Conservation (phyloP, 2,888 invertebrate species). For the Poecilus cupreus region DNA sequence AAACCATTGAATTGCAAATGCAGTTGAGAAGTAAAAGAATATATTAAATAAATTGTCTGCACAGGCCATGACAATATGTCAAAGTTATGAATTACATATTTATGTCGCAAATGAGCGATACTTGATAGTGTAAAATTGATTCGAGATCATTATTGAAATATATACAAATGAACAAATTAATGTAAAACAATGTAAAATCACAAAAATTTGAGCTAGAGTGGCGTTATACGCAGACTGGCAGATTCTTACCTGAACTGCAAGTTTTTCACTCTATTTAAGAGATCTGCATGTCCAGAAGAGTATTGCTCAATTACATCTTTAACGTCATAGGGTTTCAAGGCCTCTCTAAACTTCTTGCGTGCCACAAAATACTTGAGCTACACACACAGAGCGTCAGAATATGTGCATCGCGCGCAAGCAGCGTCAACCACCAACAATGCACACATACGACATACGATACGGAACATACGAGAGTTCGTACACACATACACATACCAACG, state of each 20-base stretch:
- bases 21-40: no score
- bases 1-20: no score
- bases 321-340: constrained; percentile 94
- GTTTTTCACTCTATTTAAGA: constrained; percentile 90
- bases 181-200: not conserved
- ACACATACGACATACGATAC: constrained; percentile 12
- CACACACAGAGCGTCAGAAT: constrained; percentile 68
- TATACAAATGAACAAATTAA: constrained; percentile 19
- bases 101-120: not conserved
- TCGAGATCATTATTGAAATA: not conserved
- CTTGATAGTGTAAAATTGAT: not conserved
- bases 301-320: constrained; percentile 96
- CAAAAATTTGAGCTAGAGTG: not conserved
- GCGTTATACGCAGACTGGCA: not conserved
- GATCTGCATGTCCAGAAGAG: constrained; percentile 90
- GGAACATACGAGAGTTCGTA: not conserved
- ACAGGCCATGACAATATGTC: no score
- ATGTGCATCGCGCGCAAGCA: constrained; percentile 6
- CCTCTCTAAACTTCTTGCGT: constrained; percentile 93
- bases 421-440: constrained; percentile 35
- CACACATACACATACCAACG: not conserved
- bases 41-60: no score
- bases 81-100: not conserved
- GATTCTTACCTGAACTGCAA: constrained; percentile 85
- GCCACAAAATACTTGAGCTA: constrained; percentile 93